A percentile compares a stretch with the other conserved stretches of the same genome.
phyloP scores from a whole-genome alignment of 2,113 vertebrate species.

The Engraulis encrasicolus region DNA sequence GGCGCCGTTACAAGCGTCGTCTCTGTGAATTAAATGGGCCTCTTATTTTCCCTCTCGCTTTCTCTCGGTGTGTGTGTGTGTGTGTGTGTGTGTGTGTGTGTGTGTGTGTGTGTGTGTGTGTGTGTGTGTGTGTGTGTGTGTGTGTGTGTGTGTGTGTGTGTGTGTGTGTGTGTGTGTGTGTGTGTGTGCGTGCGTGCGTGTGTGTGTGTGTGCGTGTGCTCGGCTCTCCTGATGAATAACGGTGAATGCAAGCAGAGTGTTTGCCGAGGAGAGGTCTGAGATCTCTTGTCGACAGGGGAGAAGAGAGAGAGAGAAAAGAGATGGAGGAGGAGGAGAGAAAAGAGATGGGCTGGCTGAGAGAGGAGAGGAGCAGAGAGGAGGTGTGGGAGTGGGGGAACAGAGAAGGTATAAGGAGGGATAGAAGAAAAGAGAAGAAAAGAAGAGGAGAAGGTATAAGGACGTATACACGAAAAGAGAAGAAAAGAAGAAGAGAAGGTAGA shows the following conservation, averaged over 20 bases:
- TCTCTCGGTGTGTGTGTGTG: no score
- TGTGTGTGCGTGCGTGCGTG: no score
- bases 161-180: no score
- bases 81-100: no score
- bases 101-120: no score
- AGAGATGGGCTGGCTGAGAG: background rate
- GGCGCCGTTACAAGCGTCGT: background rate
- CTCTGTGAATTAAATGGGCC: background rate
- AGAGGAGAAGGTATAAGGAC: background rate
- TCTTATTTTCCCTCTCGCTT: background rate
- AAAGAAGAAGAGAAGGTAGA: background rate
- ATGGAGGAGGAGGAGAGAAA: background rate
- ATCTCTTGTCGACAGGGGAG: background rate
- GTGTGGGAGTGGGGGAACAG: background rate
- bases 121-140: no score
- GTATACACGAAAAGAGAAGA: background rate
- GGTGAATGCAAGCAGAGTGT: background rate
- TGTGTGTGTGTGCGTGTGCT: no score
- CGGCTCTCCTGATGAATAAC: background rate
- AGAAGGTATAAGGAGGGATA: background rate
- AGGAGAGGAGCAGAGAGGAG: background rate
- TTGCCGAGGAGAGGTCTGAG: background rate
- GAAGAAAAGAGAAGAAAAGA: conserved; percentile 55
- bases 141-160: no score
- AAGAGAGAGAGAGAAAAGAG: background rate